Evolutionary conservation across 2,888 invertebrate genomes (phyloP), one percentile per base, ranked within the genome.

Genomic region (Vandiemenella viatica): DNA sequence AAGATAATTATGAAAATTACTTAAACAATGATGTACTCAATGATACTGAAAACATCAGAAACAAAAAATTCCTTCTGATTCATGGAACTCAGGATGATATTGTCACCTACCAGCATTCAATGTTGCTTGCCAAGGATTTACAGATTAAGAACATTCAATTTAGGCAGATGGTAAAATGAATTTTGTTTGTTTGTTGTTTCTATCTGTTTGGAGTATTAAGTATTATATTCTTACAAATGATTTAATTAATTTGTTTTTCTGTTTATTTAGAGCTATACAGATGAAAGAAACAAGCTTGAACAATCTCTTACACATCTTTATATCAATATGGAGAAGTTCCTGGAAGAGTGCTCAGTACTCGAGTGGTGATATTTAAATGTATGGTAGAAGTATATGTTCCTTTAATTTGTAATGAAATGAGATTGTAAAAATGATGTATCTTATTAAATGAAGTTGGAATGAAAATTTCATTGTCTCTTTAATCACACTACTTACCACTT

Each of bases 11-110:
- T 16, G 61, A 64, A 22, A 87, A 83, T 21, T 95, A 95, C 63
- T 68, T 74, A 44, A 72, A 74, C 26, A 82, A 88, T 1, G 83
- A 89, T 53, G 73, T 95, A 5, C 74, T 88, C 21, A 78, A 77
- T 51, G 77, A 75, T 58, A 76, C 73, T 26, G 70, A 73, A 42
- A 75, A 78, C 56, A 75, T 85, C 56, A 66, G 72, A 13, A 73
- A 77, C 59, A 91, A 93, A 65, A 77, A 82, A 53, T 92, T 85
- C 67, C 80, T 95, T 64, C 67, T 97, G 48, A 80, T 95, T 52
- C 97, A 97, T 66, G 97, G 97, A 50, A 92, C 93, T 1, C 80
- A 86, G 13, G 91, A 91, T 61, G 90, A 90, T 65, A 97, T 97
- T 67, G 97, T 97, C 1, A 96, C 96, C 66, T 95, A 91, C 67